Percentiles rank a stretch among this genome's conserved stretches.
These are phyloP conservation scores for Lasioglossum malachurum DNA, from an alignment of 2,888 invertebrate genomes.

Conservation along the genomic window DNA sequence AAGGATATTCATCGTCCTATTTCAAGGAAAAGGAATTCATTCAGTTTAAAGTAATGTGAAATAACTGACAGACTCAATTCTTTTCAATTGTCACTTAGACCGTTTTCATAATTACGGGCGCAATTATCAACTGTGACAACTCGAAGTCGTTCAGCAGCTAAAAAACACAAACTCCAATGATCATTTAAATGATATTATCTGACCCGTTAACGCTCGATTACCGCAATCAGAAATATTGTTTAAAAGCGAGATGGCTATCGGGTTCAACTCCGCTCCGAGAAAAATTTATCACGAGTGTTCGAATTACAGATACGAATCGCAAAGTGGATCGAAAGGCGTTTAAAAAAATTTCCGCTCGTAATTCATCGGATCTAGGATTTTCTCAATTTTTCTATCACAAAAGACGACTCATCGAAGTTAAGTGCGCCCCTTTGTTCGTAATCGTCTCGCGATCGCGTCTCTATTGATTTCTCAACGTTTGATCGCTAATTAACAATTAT, in stretches of 20 bases:
- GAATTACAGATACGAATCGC: neutral
- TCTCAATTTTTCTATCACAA: neutral
- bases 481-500: slow-evolving; percentile 14
- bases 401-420: neutral
- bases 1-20: too few species aligned
- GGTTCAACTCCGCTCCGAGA: neutral
- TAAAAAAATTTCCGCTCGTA: neutral
- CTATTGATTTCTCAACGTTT: neutral
- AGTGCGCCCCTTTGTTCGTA: neutral
- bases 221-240: neutral
- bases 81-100: too few species aligned
- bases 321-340: neutral
- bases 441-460: neutral
- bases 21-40: too few species aligned
- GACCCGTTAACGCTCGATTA: neutral
- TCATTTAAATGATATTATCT: neutral
- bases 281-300: neutral
- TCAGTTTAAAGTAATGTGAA: too few species aligned
- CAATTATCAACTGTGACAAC: too few species aligned
- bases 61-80: too few species aligned
- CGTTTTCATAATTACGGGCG: too few species aligned
- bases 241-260: neutral
- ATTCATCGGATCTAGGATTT: neutral
- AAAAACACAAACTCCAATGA: too few species aligned
- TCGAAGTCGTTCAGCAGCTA: too few species aligned